Evolutionary conservation across 2,113 vertebrate species (phyloP), one percentile per base, ranked within the genome.

Genomic region (Dipodomys ordii): DNA sequence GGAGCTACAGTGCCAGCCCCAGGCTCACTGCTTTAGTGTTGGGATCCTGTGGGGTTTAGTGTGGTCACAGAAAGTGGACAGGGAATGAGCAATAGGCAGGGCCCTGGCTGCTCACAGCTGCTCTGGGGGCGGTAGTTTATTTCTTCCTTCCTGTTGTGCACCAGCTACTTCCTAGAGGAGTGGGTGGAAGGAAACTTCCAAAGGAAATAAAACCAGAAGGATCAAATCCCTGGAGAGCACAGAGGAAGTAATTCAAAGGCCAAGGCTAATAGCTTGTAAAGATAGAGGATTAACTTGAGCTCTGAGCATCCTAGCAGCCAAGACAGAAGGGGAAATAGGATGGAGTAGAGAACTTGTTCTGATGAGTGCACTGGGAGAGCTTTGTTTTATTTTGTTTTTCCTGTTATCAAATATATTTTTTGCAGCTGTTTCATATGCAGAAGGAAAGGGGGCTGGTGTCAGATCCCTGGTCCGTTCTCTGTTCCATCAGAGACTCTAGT

Each of bases 301-400:
- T 81, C 72, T 12, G 69, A 95, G 92, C 92, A 64, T 32, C 93
- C 89, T 39, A 49, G 91, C 87, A 87, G 68, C 76, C 80, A 44
- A 53, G 74, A 23, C 35, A 67, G 83, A 65, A 69, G 25, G 81
- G 57, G 44, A 87, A 78, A 46, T 11, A 64, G 67, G 73, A 72
- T 30, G 84, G 27, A 27, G 65, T 15, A 10, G 15, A n/a, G 49
- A 60, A 30, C 32, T 7, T 71, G 27, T 18, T 13, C 53, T 82
- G 53, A 62, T 2, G 12, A 57, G 64, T 28, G 11, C 72, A 2
- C 62, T 12, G 4, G 28, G 73, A 87, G 81, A 88, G 27, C 16
- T 69, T 28, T 49, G 39, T 67, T 65, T n/a, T 49, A 73, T 87
- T 68, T 87, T 19, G 3, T 30, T 65, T 81, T 60, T 57, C 83